Percentiles rank a stretch among this genome's conserved stretches.
Conservation (phyloP, 1,140 invertebrate genomes). For the Colletes gigas region DNA sequence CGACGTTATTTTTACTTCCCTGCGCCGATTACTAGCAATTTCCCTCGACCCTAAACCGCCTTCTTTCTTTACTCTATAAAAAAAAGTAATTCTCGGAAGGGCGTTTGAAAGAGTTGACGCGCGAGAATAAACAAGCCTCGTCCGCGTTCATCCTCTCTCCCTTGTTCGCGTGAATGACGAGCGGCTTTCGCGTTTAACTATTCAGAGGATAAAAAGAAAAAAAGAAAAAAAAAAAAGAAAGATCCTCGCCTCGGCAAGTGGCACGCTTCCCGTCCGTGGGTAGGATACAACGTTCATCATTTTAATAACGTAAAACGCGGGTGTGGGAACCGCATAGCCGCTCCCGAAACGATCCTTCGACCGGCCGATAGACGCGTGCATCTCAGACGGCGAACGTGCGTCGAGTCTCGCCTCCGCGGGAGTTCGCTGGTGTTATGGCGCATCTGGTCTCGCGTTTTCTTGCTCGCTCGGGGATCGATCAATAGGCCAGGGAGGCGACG, state of each 20-base stretch:
- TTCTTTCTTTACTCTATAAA: not conserved
- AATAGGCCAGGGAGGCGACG: constrained; percentile 62
- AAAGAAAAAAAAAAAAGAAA: too few species aligned
- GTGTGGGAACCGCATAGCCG: not conserved
- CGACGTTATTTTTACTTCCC: constrained; percentile 2
- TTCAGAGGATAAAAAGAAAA: not conserved
- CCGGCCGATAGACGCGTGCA: constrained; percentile 6
- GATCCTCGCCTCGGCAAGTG: not conserved
- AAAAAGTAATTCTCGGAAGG: not conserved
- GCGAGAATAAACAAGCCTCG: constrained; percentile 3
- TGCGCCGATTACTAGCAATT: not conserved
- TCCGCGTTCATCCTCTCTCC: not conserved
- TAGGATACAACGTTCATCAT: too few species aligned
- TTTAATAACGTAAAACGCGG: not conserved
- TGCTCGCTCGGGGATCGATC: constrained; percentile 61
- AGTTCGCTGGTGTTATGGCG: constrained; percentile 47
- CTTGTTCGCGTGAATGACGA: not conserved
- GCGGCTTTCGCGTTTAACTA: constrained; percentile 8
- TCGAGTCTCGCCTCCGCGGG: constrained; percentile 36
- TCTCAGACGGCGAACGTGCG: constrained; percentile 21
- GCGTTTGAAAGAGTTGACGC: not conserved
- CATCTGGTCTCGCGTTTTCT: constrained; percentile 60
- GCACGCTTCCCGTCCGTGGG: not conserved
- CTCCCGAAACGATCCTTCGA: not conserved
- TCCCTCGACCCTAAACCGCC: not conserved